phyloP scores from a whole-genome alignment of 2,888 invertebrate species.

The Scelioninae gen. 1 region DNA sequence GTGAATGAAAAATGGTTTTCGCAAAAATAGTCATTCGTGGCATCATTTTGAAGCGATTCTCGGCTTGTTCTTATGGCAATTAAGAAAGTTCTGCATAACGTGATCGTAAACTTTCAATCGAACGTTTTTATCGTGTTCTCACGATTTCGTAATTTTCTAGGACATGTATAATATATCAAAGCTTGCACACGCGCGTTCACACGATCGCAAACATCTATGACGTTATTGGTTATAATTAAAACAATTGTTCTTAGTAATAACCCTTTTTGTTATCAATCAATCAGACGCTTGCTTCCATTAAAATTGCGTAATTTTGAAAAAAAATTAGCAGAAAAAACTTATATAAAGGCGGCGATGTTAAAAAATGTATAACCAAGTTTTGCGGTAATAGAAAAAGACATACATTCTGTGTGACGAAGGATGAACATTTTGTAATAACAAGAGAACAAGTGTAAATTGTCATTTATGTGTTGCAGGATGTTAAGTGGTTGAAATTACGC shows the following conservation, averaged over 20 bases:
- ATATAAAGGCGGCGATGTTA: too few relatives aligned
- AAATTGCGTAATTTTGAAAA: neutral
- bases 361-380: too few relatives aligned
- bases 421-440: constrained; percentile 23
- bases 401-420: constrained; percentile 15
- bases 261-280: too few relatives aligned
- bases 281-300: too few relatives aligned
- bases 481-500: constrained; percentile 54
- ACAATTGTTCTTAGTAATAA: constrained; percentile 11
- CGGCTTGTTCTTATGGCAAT: constrained; percentile 30
- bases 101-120: constrained; percentile 52
- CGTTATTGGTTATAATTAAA: constrained; percentile 40
- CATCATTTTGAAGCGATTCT: constrained; percentile 1
- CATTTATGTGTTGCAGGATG: constrained; percentile 26
- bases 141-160: constrained; percentile 59
- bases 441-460: constrained; percentile 17
- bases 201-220: constrained; percentile 36
- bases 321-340: neutral
- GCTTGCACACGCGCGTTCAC: constrained; percentile 35
- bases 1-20: constrained; percentile 13
- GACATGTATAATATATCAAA: constrained; percentile 52
- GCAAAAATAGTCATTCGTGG: constrained; percentile 13
- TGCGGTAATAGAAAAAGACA: neutral
- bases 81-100: constrained; percentile 58
- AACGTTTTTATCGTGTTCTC: constrained; percentile 45